Evolutionary conservation across 1,140 invertebrate genomes (phyloP), one percentile per base, ranked within the genome.

Genomic region (Thalassaphorura encarpata): DNA sequence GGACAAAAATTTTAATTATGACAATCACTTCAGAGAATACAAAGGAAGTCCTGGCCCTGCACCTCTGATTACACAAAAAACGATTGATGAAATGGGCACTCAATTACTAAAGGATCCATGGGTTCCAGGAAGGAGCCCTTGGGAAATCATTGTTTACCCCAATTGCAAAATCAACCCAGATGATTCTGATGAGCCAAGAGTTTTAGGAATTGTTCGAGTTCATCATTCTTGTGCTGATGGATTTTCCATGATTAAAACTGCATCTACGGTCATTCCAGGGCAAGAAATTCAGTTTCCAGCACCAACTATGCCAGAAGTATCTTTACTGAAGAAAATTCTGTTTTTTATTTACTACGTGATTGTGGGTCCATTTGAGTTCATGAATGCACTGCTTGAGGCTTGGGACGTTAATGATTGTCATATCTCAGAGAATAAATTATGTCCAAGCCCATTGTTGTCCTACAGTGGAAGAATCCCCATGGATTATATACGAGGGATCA

Each of bases 171-270:
- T 64, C 11, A 28, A 58, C 3, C 39, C 41, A 24, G 58, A 61
- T 2, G 8, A 28, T 29, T 33, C 48, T 28, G 52, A 55, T 21
- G 49, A 64, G 11, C 8, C 41, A 43, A 43, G 21, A 15, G 19
- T 8, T 15, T 43, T 43, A 43, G 21, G 21, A 15, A 48, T 11
- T 26, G 11, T 48, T 16, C 43, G 40, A 36, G 57, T 61, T 49
- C 60, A 61, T 24, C 60, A 61, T 54, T 54, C 58, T 16, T 50
- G 61, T 6, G 62, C 52, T 15, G 62, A 64, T 39, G 62, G 62
- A 13, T 49, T 64, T 27, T 42, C 58, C 23, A 53, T 60, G 23
- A 43, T 61, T 36, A 33, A 54, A 45, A 29, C 58, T n/a, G 61
- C 61, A 29, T 61, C 61, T 58, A 48, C 58, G 36, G 52, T 36